A percentile compares a stretch with the other conserved stretches of the same genome.
Conservation (phyloP, 2,797 vertebrate species). For the Falco columbarius region DNA sequence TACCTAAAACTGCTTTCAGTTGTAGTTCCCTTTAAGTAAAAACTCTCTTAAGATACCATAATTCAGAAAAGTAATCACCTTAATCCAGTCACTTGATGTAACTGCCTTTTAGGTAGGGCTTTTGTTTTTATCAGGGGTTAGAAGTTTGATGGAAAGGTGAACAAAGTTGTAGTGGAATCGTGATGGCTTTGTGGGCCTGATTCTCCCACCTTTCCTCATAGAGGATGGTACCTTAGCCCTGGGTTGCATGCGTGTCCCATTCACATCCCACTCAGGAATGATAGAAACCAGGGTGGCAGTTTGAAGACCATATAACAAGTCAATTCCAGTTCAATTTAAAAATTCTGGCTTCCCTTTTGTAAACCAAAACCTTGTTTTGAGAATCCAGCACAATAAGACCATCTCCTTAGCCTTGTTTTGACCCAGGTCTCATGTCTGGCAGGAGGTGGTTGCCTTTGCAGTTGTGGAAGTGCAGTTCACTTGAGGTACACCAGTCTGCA, state of each 20-base stretch:
- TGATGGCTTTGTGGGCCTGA: background rate
- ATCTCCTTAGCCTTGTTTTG: slow-evolving; percentile 35
- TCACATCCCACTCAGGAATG: background rate
- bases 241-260: background rate
- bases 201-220: background rate
- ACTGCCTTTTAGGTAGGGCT: background rate
- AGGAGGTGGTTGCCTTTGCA: slow-evolving; percentile 24
- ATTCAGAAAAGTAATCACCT: background rate
- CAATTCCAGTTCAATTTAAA: background rate
- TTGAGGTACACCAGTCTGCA: background rate
- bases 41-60: background rate
- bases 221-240: background rate
- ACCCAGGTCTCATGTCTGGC: slow-evolving; percentile 18
- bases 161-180: background rate
- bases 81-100: background rate
- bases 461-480: slow-evolving; percentile 26
- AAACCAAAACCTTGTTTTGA: slow-evolving; percentile 18
- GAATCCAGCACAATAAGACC: slow-evolving; percentile 4
- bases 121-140: background rate
- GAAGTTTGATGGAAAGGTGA: background rate
- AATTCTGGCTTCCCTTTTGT: background rate
- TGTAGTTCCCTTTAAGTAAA: background rate
- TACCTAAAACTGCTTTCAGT: slow-evolving; percentile 53
- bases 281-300: background rate
- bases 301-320: background rate